Evolutionary conservation across 2,113 vertebrate genomes (phyloP).

Genomic region (Athene noctua): DNA sequence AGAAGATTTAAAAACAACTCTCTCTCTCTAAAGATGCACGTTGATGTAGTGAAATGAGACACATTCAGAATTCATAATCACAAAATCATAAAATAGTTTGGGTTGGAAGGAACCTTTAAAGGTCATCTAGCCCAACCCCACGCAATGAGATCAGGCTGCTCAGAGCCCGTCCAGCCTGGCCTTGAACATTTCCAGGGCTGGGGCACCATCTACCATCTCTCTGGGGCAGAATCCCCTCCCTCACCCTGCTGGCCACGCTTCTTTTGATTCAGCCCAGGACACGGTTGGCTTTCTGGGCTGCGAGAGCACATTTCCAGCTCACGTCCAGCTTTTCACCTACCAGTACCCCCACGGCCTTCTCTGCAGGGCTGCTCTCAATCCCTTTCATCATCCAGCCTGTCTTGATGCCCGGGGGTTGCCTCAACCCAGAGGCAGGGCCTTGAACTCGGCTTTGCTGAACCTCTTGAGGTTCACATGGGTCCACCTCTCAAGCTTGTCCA

Average conservation of each 20-base stretch:
- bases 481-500: background rate
- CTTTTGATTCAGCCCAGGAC: background rate
- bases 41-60: background rate
- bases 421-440: no score
- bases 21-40: background rate
- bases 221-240: background rate
- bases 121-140: background rate
- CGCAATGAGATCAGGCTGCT: background rate
- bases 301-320: no score
- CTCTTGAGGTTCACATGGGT: background rate
- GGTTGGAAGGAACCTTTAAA: background rate
- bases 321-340: background rate
- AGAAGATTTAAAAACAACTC: background rate
- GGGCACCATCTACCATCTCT: background rate
- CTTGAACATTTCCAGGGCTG: background rate
- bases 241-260: no score
- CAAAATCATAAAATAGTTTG: background rate
- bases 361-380: background rate
- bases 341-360: background rate
- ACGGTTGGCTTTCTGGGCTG: background rate
- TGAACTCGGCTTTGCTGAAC: no score
- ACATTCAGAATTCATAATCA: background rate
- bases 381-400: background rate
- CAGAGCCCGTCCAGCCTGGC: background rate
- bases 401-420: background rate